Conservation (phyloP, 1,140 invertebrate genomes). For the Aleiodes sp. region DNA sequence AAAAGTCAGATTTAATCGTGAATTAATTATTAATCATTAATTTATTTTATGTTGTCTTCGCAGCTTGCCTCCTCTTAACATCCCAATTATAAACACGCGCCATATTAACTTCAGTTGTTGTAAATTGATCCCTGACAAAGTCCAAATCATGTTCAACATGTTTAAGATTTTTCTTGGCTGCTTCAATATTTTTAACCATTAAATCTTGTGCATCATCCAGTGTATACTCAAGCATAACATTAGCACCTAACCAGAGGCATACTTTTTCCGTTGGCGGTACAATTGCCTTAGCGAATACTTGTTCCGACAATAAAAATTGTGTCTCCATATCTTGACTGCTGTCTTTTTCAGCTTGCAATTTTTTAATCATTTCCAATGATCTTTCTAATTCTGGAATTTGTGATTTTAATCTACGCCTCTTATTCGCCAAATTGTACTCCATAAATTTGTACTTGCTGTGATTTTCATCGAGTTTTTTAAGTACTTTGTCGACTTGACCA, state of each 20-base stretch:
- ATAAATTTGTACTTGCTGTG: conserved; percentile 97
- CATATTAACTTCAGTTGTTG: conserved; percentile 98
- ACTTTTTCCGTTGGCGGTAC: conserved; percentile 93
- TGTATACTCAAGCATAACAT: conserved; percentile 98
- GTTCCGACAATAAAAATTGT: conserved; percentile 93
- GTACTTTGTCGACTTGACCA: conserved; percentile 81
- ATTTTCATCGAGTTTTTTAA: conserved; percentile 88
- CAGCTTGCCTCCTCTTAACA: conserved; percentile 85
- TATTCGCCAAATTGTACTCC: conserved; percentile 89
- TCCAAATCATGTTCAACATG: conserved; percentile 92
- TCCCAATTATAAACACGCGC: conserved; percentile 96
- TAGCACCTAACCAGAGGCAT: conserved; percentile 97
- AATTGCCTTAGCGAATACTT: conserved; percentile 91
- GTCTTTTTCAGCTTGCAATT: conserved; percentile 84
- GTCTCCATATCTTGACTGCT: conserved; percentile 79
- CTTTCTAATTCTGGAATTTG: conserved; percentile 95
- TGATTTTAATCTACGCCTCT: conserved; percentile 82
- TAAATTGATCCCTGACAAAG: conserved; percentile 93
- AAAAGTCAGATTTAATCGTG: background rate
- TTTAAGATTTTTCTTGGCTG: conserved; percentile 84
- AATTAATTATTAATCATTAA: conserved; percentile 7
- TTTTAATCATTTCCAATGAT: conserved; percentile 91
- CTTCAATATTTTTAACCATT: conserved; percentile 87
- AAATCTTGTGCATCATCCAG: conserved; percentile 91
- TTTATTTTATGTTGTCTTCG: conserved; percentile 53